phyloP scores from a whole-genome alignment of 2,888 invertebrate genomes.

The Pachycephus smyrnensis region DNA sequence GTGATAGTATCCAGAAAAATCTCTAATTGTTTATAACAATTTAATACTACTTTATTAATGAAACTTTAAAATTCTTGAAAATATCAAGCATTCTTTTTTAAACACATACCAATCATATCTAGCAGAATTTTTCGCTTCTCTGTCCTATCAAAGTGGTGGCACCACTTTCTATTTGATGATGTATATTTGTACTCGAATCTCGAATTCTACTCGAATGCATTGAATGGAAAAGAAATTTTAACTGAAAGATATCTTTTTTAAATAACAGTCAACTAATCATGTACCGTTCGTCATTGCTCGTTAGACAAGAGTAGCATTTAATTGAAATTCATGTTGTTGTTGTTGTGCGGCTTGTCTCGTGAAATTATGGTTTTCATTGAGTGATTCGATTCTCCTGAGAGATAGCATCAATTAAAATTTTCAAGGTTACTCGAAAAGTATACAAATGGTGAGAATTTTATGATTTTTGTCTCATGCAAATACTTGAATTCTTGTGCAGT shows the following conservation, averaged over 20 bases:
- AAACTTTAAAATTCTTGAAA: background rate
- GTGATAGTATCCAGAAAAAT: background rate
- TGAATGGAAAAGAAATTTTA: slow-evolving; percentile 81
- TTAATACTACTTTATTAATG: background rate
- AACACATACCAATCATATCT: background rate
- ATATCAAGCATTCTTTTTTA: background rate
- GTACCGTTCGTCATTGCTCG: background rate
- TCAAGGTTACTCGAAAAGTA: background rate
- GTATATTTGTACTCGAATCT: background rate
- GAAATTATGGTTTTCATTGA: background rate
- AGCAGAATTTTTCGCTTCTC: background rate
- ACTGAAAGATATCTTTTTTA: slow-evolving; percentile 74
- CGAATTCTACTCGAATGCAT: background rate
- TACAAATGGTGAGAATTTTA: slow-evolving; percentile 8
- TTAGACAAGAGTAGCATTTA: background rate
- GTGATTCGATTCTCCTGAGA: background rate
- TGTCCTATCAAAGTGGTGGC: background rate
- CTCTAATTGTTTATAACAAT: background rate
- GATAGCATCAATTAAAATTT: background rate
- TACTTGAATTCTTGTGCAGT: background rate
- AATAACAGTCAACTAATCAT: background rate
- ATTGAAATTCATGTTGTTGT: background rate
- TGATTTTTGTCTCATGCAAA: background rate
- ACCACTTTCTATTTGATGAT: background rate
- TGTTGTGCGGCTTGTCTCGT: background rate